These are phyloP conservation scores for Eupeodes latifasciatus DNA, from an alignment of 2,888 invertebrate species.

Conservation along the genomic window DNA sequence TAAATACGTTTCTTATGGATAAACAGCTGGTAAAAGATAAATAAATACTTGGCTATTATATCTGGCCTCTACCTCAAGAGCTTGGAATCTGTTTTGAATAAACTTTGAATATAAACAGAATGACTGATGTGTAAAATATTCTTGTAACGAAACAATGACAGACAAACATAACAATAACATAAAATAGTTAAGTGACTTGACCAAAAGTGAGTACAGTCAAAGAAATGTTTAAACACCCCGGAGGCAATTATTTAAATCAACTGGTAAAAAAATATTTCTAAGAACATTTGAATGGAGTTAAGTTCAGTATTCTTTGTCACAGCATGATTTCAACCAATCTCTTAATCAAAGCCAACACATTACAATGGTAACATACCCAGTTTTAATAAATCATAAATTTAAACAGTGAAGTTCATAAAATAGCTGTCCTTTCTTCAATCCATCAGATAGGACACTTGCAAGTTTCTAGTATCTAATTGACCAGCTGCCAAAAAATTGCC, in stretches of 20 bases:
- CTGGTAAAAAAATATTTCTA: neutral
- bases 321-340: too few species aligned
- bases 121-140: constrained; percentile 28
- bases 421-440: too few species aligned
- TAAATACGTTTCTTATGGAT: too few species aligned
- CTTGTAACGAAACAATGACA: neutral
- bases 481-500: too few species aligned
- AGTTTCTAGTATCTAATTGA: too few species aligned
- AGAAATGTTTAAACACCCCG: neutral
- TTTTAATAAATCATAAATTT: too few species aligned
- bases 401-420: too few species aligned
- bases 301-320: too few species aligned
- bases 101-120: neutral
- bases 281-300: too few species aligned
- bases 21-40: neutral
- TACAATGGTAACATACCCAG: too few species aligned
- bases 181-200: neutral
- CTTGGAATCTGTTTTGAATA: constrained; percentile 29
- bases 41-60: constrained; percentile 44
- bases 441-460: too few species aligned
- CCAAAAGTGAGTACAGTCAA: neutral
- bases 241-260: neutral
- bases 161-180: neutral
- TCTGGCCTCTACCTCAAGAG: constrained; percentile 22
- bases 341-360: too few species aligned